Evolutionary conservation across 2,113 vertebrate genomes (phyloP).

Genomic region (rat (Rattus norvegicus)): DNA sequence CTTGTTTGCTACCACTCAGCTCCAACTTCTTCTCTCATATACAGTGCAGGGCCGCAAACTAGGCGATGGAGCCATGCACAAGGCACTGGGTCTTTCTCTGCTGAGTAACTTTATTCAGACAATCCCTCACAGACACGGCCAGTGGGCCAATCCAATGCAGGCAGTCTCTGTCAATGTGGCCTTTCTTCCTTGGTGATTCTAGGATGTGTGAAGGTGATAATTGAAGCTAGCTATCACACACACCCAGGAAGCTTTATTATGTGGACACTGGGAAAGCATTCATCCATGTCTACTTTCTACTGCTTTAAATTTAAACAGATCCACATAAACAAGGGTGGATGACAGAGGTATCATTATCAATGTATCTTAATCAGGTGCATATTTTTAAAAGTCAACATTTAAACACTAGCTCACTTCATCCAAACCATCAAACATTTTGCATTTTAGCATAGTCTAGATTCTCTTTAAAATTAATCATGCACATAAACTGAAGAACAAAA

Average conservation of each 20-base stretch:
- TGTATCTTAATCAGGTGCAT: slow-evolving; percentile 52
- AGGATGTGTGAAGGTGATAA: background rate
- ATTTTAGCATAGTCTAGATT: slow-evolving; percentile 17
- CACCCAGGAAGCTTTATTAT: background rate
- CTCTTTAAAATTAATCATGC: slow-evolving; percentile 53
- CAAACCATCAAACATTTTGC: slow-evolving; percentile 38
- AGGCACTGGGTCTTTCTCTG: background rate
- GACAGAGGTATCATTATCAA: background rate
- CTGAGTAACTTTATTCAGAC: background rate
- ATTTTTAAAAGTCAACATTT: slow-evolving; percentile 26
- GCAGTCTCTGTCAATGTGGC: background rate
- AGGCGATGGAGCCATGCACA: background rate
- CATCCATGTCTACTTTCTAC: background rate
- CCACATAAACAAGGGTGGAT: background rate
- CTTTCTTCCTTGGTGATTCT: background rate
- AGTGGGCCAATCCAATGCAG: background rate
- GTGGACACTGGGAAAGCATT: too few species aligned
- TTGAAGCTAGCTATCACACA: background rate
- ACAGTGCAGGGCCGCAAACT: background rate
- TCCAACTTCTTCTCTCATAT: background rate
- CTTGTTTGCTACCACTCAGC: background rate
- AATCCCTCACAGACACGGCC: background rate
- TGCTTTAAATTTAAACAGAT: slow-evolving; percentile 37
- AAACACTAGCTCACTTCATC: slow-evolving; percentile 14
- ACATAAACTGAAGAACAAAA: slow-evolving; percentile 44